A percentile compares a stretch with the other conserved stretches of the same genome.
Evolutionary conservation across 2,888 invertebrate genomes (phyloP).

Genomic region (Andrena marginata): DNA sequence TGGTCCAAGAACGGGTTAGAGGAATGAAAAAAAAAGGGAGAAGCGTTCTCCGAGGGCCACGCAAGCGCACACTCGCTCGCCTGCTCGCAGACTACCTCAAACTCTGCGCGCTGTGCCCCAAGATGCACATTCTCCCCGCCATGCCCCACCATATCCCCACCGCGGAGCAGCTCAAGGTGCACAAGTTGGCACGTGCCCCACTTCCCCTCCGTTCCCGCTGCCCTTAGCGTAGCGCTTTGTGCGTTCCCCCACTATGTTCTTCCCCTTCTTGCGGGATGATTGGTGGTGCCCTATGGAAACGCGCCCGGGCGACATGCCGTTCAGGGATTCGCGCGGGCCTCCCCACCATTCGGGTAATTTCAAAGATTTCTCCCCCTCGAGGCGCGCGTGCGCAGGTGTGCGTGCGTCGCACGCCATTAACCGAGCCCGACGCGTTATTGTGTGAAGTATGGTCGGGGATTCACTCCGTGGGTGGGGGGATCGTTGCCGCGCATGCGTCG

Average conservation of each 20-base stretch:
- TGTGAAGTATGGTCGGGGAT: not conserved
- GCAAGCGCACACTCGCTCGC: conserved; percentile 82
- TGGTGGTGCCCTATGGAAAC: conserved; percentile 35
- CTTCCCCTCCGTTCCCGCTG: conserved; percentile 28
- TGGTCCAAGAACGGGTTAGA: conserved; percentile 1
- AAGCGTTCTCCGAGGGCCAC: conserved; percentile 69
- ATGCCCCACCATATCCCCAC: conserved; percentile 11
- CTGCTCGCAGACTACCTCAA: conserved; percentile 80
- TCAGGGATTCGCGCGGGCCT: conserved; percentile 34
- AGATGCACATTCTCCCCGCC: conserved; percentile 59
- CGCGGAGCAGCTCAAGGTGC: not conserved
- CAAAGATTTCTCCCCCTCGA: conserved; percentile 17
- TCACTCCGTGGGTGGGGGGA: not conserved
- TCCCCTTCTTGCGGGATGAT: conserved; percentile 25
- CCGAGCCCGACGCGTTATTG: conserved; percentile 4
- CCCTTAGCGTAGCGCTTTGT: conserved; percentile 5
- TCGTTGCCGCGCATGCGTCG: conserved; percentile 8
- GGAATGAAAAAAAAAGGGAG: conserved; percentile 18
- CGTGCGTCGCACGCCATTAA: conserved; percentile 19
- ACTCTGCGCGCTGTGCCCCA: conserved; percentile 33
- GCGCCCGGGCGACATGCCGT: conserved; percentile 2
- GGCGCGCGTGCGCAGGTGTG: conserved; percentile 21
- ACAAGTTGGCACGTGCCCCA: conserved; percentile 36
- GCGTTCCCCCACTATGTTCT: conserved; percentile 14
- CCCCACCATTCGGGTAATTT: conserved; percentile 27